Base-by-base conservation (phyloP, 1,140 invertebrate species). In the Parapsyche elsis region DNA sequence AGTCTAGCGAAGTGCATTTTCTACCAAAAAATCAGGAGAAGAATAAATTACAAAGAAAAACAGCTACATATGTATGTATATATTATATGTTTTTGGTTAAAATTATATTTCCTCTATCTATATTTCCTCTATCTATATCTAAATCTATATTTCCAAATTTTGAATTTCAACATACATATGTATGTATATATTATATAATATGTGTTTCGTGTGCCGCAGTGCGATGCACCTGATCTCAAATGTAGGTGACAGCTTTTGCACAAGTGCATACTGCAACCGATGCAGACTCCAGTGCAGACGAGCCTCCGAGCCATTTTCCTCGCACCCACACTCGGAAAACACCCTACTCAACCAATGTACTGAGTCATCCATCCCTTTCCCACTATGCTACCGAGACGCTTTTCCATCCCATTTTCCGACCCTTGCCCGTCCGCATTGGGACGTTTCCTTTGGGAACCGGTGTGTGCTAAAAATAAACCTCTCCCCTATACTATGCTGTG, bases 171-270 rank as follows among this genome's bases (percentile, higher is more conserved):
- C n/a, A n/a, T n/a, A n/a, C 7, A 38, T 7, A 38, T 38, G 30
- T 38, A 38, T 4, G 30, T 38, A 38, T 12, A 71, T 38, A 49
- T 1, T 38, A 23, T 46, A 49, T 21, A 74, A 10, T 10, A 16
- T 38, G 24, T 14, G 38, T n/a, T 74, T 21, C 46, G 53, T 16
- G 19, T 16, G 12, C 59, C 76, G 26, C 30, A 30, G 76, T 19
- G 0, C 23, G 38, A 21, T 44, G 19, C 76, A 30, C 26, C 45
- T 19, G 12, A 0, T 5, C 21, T 19, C 14, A 24, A 45, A 77
- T 81, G 57, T 78, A 81, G 80, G 76, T 73, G 38, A 75, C 23
- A 49, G 57, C 57, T 61, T 70, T 81, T 81, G 76, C 76, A 81
- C 46, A 53, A 78, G 76, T 81, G 80, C 80, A 81, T 45, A 38